Percentiles rank a stretch among this genome's conserved stretches.
phyloP scores from a whole-genome alignment of 2,797 vertebrate genomes.

The Gymnodraco acuticeps region DNA sequence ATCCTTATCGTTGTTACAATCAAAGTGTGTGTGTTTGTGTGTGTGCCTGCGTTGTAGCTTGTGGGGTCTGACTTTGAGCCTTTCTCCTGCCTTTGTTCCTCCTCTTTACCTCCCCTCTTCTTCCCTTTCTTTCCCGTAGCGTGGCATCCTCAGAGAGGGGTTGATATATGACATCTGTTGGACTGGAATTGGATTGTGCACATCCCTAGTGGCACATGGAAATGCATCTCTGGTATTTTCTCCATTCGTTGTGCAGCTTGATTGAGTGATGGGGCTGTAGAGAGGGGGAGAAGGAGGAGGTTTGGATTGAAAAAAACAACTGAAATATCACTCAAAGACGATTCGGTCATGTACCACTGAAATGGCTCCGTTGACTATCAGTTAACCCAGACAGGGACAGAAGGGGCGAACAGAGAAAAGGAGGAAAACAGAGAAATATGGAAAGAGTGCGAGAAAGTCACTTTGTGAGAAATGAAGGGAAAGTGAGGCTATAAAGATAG shows the following conservation, averaged over 20 bases:
- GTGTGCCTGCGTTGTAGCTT: conserved; percentile 37
- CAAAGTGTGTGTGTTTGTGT: conserved; percentile 28
- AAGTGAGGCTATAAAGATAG: conserved; percentile 57
- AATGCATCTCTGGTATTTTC: conserved; percentile 69
- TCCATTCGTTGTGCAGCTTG: conserved; percentile 57
- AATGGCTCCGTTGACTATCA: conserved; percentile 36
- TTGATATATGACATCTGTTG: conserved; percentile 86
- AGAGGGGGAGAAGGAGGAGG: conserved; percentile 11
- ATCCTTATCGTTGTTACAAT: conserved; percentile 56
- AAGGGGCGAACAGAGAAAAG: conserved; percentile 12
- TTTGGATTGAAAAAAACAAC: conserved; percentile 47
- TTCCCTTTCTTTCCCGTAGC: conserved; percentile 45
- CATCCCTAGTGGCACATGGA: conserved; percentile 78
- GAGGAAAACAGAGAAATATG: conserved; percentile 32
- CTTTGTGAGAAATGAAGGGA: conserved; percentile 56
- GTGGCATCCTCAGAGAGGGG: conserved; percentile 67
- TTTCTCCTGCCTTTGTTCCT: conserved; percentile 56
- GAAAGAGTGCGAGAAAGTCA: conserved; percentile 42
- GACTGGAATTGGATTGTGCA: conserved; percentile 77
- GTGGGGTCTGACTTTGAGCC: conserved; percentile 62
- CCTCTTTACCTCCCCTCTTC: conserved; percentile 70
- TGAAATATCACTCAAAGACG: conserved; percentile 29
- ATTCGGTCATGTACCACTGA: conserved; percentile 15
- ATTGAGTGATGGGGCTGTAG: conserved; percentile 33
- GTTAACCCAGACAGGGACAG: conserved; percentile 20